These are phyloP conservation scores for Acrobasis suavella DNA, from an alignment of 2,888 invertebrate species.

Conservation along the genomic window DNA sequence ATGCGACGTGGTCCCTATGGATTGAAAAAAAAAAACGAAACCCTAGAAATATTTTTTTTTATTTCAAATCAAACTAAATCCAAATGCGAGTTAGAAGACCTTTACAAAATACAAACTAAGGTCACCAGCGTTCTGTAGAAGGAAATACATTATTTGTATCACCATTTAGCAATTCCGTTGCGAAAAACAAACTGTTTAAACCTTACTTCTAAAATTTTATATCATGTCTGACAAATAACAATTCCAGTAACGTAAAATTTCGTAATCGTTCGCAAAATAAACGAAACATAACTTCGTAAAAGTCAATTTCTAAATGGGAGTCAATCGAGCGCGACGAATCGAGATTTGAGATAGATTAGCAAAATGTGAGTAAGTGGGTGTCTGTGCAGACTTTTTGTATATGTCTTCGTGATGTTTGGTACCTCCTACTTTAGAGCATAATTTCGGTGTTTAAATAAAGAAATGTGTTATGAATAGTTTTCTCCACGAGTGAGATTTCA, in stretches of 20 bases:
- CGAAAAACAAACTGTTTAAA: not conserved
- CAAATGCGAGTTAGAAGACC: not conserved
- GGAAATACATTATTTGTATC: not conserved
- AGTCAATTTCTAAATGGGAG: constrained; percentile 13
- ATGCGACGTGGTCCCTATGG: not conserved
- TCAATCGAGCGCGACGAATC: constrained; percentile 1
- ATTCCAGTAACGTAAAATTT: constrained; percentile 5
- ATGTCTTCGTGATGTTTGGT: not conserved
- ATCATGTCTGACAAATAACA: constrained; percentile 4
- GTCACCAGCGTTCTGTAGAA: constrained; percentile 2
- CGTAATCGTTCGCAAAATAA: constrained; percentile 11
- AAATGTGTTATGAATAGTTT: too few relatives aligned
- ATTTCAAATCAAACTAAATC: not conserved
- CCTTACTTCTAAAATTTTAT: constrained; percentile 1
- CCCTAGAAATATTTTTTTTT: too few relatives aligned
- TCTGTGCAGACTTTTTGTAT: not conserved
- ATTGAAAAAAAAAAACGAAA: not conserved
- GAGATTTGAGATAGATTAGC: not conserved
- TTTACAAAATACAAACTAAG: not conserved
- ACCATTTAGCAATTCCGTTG: not conserved
- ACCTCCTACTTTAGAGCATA: not conserved
- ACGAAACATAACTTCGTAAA: constrained; percentile 11
- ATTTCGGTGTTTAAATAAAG: too few relatives aligned
- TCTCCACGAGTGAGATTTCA: too few relatives aligned
- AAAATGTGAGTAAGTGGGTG: not conserved